A percentile compares a stretch with the other conserved stretches of the same genome.
Conservation (phyloP, 2,113 vertebrate genomes). For the Romanogobio albipinnatus region DNA sequence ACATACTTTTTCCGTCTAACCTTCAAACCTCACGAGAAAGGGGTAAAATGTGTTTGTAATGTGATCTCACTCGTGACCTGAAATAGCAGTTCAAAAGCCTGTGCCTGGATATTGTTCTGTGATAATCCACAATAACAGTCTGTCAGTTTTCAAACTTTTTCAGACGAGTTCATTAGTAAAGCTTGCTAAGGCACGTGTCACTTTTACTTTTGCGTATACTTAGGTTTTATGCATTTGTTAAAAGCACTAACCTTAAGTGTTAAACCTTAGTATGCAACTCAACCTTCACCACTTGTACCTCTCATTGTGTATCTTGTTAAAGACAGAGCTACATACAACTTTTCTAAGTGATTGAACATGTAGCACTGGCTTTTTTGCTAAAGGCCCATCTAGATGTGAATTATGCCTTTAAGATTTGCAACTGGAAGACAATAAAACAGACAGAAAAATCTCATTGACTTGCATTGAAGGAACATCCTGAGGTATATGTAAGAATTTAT, state of each 20-base stretch:
- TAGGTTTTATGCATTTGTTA: neutral
- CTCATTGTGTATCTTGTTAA: too few species aligned
- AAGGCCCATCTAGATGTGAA: too few species aligned
- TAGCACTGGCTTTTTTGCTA: too few species aligned
- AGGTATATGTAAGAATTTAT: too few species aligned
- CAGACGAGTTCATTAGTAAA: neutral
- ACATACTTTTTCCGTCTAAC: constrained; percentile 39
- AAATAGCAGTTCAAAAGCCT: constrained; percentile 14
- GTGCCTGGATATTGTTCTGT: constrained; percentile 33
- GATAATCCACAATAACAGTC: constrained; percentile 10
- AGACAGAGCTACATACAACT: too few species aligned
- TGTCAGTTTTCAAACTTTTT: neutral
- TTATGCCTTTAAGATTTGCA: too few species aligned
- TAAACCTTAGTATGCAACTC: too few species aligned
- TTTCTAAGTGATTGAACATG: too few species aligned
- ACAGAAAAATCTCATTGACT: too few species aligned
- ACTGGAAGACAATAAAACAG: too few species aligned
- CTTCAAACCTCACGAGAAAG: constrained; percentile 36
- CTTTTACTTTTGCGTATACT: neutral
- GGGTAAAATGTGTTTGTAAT: constrained; percentile 18
- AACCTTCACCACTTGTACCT: too few species aligned
- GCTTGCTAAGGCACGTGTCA: neutral
- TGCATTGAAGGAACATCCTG: too few species aligned
- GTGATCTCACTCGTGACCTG: constrained; percentile 11
- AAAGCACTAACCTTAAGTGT: neutral